These are phyloP conservation scores for Macrotus californicus DNA, from an alignment of 2,113 vertebrate species.

Conservation along the genomic window DNA sequence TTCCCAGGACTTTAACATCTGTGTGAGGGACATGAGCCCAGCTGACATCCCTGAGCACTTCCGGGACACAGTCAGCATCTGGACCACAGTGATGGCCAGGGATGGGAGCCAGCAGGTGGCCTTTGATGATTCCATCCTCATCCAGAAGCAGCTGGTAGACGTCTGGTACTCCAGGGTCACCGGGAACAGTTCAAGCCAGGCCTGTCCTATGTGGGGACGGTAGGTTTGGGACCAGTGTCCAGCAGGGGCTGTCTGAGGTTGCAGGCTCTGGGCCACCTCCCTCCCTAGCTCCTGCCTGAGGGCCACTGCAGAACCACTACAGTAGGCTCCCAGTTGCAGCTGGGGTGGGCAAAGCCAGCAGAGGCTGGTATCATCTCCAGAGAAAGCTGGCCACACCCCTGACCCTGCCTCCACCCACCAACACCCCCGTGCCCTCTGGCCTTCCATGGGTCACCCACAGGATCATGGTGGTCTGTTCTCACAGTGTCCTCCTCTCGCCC, in stretches of 20 bases:
- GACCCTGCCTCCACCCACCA: neutral
- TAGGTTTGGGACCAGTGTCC: constrained; percentile 39
- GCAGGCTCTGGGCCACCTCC: accelerated
- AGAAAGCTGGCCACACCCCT: neutral
- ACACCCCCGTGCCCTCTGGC: neutral
- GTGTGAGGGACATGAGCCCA: constrained; percentile 95
- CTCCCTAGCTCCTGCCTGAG: neutral
- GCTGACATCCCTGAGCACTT: constrained; percentile 91
- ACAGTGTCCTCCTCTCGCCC: neutral
- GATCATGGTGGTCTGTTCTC: neutral
- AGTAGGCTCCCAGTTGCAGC: neutral
- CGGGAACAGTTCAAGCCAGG: constrained; percentile 95
- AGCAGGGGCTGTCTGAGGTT: neutral
- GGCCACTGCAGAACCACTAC: neutral
- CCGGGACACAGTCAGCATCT: constrained; percentile 89
- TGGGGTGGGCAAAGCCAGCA: neutral
- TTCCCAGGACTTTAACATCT: constrained; percentile 87
- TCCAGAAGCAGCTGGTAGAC: constrained; percentile 94
- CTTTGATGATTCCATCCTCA: constrained; percentile 90
- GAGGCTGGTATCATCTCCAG: neutral
- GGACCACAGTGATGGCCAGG: constrained; percentile 85
- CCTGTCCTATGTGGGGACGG: constrained; percentile 92
- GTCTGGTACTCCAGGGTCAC: constrained; percentile 92
- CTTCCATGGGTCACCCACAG: neutral
- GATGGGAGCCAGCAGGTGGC: constrained; percentile 91